Conservation (phyloP, 2,113 vertebrate species). For the Mesoclemmys tuberculata region DNA sequence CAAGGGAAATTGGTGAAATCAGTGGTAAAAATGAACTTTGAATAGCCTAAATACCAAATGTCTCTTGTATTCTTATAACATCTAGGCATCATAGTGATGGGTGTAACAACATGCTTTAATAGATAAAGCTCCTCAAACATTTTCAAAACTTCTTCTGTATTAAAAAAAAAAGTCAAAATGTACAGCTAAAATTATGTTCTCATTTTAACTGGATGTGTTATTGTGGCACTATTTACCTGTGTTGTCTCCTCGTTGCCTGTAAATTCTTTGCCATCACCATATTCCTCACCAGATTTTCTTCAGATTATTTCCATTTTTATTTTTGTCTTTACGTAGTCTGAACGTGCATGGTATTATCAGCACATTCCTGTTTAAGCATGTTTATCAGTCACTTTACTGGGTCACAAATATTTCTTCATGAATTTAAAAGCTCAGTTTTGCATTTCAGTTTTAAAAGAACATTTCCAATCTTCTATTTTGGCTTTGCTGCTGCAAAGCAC, state of each 20-base stretch:
- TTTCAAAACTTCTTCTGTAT: not conserved
- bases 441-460: not conserved
- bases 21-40: not conserved
- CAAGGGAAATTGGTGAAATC: not conserved
- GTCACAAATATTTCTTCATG: not conserved
- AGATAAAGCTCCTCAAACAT: not conserved
- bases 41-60: rapidly evolving
- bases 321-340: not conserved
- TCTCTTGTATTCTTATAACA: not conserved
- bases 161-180: not conserved
- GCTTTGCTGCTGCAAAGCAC: not conserved
- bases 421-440: not conserved
- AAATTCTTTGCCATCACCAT: not conserved
- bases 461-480: not conserved
- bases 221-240: not conserved
- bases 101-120: no score
- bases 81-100: not conserved
- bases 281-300: not conserved
- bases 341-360: not conserved
- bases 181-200: rapidly evolving
- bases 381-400: not conserved
- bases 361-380: not conserved
- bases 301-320: not conserved
- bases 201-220: not conserved
- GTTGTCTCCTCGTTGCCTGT: not conserved